Base-by-base conservation (phyloP, 2,113 vertebrate species). In the Oceanites oceanicus region DNA sequence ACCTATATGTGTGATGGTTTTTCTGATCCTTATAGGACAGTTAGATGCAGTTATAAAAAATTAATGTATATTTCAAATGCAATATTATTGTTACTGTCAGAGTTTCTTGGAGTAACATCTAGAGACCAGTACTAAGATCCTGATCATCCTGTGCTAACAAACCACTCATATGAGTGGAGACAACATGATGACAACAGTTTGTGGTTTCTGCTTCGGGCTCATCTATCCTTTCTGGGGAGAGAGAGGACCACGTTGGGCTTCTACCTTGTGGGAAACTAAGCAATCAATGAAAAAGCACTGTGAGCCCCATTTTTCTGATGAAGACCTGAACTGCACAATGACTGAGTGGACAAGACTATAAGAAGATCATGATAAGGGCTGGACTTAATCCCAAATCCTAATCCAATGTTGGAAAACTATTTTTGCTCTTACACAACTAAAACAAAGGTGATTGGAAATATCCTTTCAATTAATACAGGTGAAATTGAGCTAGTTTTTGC, bases 1-100 rank as follows among this genome's bases (percentile, higher is more conserved):
- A 1, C 9, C 17, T 68, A n/a, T 6, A 10, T 0, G 0, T 30
- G 42, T 50, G 21, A 4, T 70, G 15, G 12, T 59, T 61, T 50
- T 83, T 38, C 40, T 80, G 44, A 38, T 83, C 0, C 5, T 11
- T 68, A 2, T 42, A 73, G 42, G 45, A 49, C 42, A 10, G 17
- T 23, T 53, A 59, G 59, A 76, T 36, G 36, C 6, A 73, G 16
- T 49, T 72, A 34, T 11, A 27, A 47, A 84, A 89, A 86, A 10
- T 14, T 44, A 52, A 26, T 30, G 3, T 36, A 0, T 75, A 25
- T 72, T 79, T 86, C 32, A 92, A 88, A 79, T 25, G 12, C 15
- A 76, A 9, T 66, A 58, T 62, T 85, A 38, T 50, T 73, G 11
- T 10, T 63, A 29, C 14, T 77, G 22, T 25, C 63, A 62, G 40